Evolutionary conservation across 2,113 vertebrate genomes (phyloP).

Genomic region (Proterorhinus semilunaris): DNA sequence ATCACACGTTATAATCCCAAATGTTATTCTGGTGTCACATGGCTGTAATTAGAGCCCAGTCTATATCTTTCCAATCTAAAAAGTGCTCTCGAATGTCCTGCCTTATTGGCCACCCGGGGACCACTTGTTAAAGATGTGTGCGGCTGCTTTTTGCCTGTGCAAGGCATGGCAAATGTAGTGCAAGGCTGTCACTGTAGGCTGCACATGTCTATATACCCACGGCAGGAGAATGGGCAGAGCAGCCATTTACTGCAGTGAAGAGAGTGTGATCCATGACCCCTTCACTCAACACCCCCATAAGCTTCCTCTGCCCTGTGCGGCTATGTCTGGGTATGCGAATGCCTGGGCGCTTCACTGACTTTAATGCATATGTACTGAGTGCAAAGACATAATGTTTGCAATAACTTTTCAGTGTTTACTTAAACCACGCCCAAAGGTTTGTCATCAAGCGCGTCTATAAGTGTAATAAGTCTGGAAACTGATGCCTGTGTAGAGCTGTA

Average conservation of each 20-base stretch:
- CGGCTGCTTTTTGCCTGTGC: slow-evolving; percentile 22
- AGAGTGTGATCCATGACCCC: slow-evolving; percentile 53
- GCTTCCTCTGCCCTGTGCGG: slow-evolving; percentile 26
- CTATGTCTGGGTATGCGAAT: slow-evolving; percentile 33
- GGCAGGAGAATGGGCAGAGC: slow-evolving; percentile 28
- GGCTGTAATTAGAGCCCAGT: slow-evolving; percentile 20
- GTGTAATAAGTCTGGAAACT: not conserved
- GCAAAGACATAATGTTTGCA: slow-evolving; percentile 22
- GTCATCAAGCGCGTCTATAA: not conserved
- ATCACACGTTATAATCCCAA: slow-evolving; percentile 22
- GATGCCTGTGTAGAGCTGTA: not conserved
- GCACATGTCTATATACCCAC: slow-evolving; percentile 22
- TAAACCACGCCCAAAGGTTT: slow-evolving; percentile 6
- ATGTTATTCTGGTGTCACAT: slow-evolving; percentile 40
- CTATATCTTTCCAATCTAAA: slow-evolving; percentile 26
- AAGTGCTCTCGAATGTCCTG: slow-evolving; percentile 31
- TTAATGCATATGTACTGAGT: slow-evolving; percentile 14
- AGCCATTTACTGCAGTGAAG: slow-evolving; percentile 44
- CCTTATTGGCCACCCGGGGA: slow-evolving; percentile 9
- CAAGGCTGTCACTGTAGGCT: slow-evolving; percentile 17
- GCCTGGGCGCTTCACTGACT: slow-evolving; percentile 19
- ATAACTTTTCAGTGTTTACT: slow-evolving; percentile 27
- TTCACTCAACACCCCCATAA: slow-evolving; percentile 56
- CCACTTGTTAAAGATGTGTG: slow-evolving; percentile 9
- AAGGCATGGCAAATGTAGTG: slow-evolving; percentile 20